A percentile compares a stretch with the other conserved stretches of the same genome.
Evolutionary conservation across 2,113 vertebrate species (phyloP).

Genomic region (Melanocharis versteri): DNA sequence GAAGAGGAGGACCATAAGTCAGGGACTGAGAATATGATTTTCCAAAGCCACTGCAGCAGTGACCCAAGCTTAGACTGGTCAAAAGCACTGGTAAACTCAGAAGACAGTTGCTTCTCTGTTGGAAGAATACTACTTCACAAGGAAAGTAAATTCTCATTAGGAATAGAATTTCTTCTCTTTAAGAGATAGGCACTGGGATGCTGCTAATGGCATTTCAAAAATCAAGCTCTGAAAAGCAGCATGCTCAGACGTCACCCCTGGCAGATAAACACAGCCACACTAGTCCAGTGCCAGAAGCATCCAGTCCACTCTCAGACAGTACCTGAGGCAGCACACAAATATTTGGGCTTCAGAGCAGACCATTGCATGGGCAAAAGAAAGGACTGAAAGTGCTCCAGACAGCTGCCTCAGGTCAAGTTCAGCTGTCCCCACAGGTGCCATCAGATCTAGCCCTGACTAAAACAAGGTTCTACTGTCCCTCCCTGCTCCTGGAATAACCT

Average conservation of each 20-base stretch:
- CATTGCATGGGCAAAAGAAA: not conserved
- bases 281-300: not conserved
- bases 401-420: not conserved
- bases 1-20: not conserved
- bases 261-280: not conserved
- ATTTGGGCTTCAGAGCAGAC: not conserved
- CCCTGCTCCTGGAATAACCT: not conserved
- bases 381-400: not conserved
- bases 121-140: not conserved
- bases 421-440: not conserved
- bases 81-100: not conserved
- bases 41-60: not conserved
- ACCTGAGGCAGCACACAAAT: not conserved
- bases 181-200: not conserved
- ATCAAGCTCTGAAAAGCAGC: not conserved
- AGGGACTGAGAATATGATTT: not conserved
- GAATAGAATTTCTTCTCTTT: not conserved
- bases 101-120: not conserved
- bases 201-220: not conserved
- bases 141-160: not conserved
- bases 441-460: not conserved
- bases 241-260: not conserved
- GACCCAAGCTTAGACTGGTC: not conserved
- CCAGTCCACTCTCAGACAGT: not conserved
- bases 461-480: not conserved